Conservation (phyloP, 2,888 invertebrate genomes). For the Hypena proboscidalis region DNA sequence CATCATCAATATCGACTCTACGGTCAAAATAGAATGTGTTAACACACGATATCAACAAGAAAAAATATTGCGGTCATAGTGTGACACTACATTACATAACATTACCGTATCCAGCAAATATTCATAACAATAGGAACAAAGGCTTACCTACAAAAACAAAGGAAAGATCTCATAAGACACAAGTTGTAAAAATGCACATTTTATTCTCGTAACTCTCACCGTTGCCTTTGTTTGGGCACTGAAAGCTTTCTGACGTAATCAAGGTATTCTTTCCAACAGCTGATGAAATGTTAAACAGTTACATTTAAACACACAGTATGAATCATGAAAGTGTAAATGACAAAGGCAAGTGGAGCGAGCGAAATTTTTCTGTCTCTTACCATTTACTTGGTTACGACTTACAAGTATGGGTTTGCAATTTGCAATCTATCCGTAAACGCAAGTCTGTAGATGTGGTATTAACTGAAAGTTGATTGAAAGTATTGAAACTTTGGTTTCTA, state of each 20-base stretch:
- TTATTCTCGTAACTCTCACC: conserved; percentile 26
- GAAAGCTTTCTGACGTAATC: conserved; percentile 22
- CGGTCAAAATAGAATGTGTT: conserved; percentile 4
- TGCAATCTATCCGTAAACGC: too few species aligned
- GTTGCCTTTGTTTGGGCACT: conserved; percentile 12
- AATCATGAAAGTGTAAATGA: conserved; percentile 2
- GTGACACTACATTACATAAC: conserved; percentile 30
- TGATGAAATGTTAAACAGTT: conserved; percentile 9
- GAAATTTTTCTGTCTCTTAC: conserved; percentile 1
- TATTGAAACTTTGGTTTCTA: too few species aligned
- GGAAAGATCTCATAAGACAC: conserved; percentile 16
- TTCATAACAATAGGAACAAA: conserved; percentile 31
- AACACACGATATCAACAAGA: conserved; percentile 8
- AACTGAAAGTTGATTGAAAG: too few species aligned
- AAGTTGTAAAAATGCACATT: conserved; percentile 2
- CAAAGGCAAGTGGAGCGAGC: background rate
- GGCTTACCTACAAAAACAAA: conserved; percentile 20
- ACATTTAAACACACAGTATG: too few species aligned
- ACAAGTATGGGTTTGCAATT: too few species aligned
- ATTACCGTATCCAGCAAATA: conserved; percentile 16
- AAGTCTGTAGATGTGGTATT: too few species aligned
- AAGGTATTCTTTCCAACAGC: conserved; percentile 3
- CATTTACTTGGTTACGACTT: background rate
- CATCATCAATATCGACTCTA: too few species aligned
- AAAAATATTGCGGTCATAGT: conserved; percentile 15